Conservation (phyloP, 2,797 vertebrate genomes). For the Xerus rutilus region DNA sequence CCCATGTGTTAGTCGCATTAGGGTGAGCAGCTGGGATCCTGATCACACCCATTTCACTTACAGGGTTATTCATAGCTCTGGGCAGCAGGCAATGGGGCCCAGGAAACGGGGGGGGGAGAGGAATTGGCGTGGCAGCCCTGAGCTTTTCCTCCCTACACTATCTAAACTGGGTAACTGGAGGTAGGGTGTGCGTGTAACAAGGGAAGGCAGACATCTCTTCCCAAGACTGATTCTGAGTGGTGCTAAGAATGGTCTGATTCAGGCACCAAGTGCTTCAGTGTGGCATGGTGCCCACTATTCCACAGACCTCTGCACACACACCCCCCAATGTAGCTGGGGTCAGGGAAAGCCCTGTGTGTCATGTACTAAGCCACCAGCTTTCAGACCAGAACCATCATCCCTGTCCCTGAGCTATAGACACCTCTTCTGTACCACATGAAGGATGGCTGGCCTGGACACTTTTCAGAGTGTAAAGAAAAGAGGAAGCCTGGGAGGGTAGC, state of each 20-base stretch:
- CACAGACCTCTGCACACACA: not conserved
- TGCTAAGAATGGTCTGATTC: constrained; percentile 10
- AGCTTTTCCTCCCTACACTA: not conserved
- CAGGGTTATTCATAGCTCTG: not conserved
- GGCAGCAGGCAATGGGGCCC: not conserved
- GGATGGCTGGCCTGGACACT: not conserved
- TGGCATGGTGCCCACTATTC: not conserved
- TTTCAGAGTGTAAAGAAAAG: not conserved
- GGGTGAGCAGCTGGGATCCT: not conserved
- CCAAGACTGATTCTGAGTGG: not conserved
- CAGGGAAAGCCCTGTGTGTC: not conserved
- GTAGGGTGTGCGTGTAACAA: not conserved
- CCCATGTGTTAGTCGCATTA: not conserved
- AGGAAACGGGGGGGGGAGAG: not conserved
- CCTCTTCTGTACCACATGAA: not conserved
- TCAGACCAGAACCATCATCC: not conserved
- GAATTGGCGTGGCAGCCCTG: not conserved
- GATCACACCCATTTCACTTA: not conserved
- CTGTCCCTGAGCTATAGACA: not conserved
- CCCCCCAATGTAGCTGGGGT: not conserved
- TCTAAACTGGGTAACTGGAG: not conserved
- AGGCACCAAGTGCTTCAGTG: not conserved
- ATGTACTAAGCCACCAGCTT: not conserved
- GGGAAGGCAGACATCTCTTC: constrained; percentile 40
- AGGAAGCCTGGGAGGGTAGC: not conserved